Conservation (phyloP, 2,113 vertebrate species). For the Acanthochromis polyacanthus region DNA sequence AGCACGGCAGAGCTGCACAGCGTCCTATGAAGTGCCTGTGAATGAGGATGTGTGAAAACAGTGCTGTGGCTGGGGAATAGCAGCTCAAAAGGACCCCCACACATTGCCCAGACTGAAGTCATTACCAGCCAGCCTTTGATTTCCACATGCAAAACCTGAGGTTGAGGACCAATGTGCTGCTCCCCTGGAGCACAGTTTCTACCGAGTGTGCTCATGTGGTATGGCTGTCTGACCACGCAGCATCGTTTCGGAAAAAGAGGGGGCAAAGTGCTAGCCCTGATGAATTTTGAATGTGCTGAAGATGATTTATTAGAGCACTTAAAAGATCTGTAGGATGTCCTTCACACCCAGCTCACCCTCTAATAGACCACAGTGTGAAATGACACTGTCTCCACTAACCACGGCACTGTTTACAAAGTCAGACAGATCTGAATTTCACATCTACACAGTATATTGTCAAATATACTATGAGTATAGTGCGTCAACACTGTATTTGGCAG, state of each 20-base stretch:
- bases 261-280: constrained; percentile 73
- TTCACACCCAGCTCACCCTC: constrained; percentile 67
- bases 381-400: constrained; percentile 47
- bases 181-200: constrained; percentile 49
- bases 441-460: constrained; percentile 27
- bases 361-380: constrained; percentile 64
- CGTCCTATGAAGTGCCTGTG: constrained; percentile 52
- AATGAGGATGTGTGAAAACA: constrained; percentile 78
- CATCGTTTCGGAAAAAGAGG: constrained; percentile 38
- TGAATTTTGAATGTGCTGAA: constrained; percentile 75
- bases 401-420: constrained; percentile 52
- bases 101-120: constrained; percentile 77
- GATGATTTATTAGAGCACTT: constrained; percentile 79
- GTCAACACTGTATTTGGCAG: constrained; percentile 12
- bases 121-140: constrained; percentile 78
- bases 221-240: constrained; percentile 50
- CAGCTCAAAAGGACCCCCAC: constrained; percentile 71
- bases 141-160: constrained; percentile 73
- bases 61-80: constrained; percentile 58
- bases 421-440: constrained; percentile 20
- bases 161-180: constrained; percentile 64
- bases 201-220: constrained; percentile 57
- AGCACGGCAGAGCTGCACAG: constrained; percentile 39
- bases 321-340: constrained; percentile 71
- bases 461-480: constrained; percentile 9